These are phyloP conservation scores for mouse (Mus musculus) DNA, from an alignment of 2,113 vertebrate genomes.

Conservation along the genomic window DNA sequence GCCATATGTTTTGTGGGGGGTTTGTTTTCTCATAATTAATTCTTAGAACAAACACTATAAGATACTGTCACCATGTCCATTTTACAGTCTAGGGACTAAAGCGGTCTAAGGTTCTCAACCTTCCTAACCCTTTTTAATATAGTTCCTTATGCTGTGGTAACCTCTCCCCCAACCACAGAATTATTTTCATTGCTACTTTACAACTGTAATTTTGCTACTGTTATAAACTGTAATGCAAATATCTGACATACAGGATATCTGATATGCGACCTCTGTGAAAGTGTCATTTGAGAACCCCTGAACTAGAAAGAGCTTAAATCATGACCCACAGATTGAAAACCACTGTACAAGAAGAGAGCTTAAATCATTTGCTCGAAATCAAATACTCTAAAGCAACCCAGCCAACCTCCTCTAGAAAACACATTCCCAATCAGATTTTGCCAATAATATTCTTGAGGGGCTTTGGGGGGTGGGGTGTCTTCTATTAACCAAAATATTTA, in stretches of 20 bases:
- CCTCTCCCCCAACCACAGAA: neutral
- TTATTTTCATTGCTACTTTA: neutral
- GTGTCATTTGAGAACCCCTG: neutral
- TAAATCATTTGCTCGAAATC: conserved; percentile 52
- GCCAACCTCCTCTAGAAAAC: conserved; percentile 25
- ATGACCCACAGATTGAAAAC: neutral
- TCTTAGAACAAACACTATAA: conserved; percentile 20
- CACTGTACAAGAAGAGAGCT: neutral
- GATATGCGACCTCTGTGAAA: neutral
- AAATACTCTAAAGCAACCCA: conserved; percentile 16
- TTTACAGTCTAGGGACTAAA: conserved; percentile 46
- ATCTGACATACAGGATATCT: neutral
- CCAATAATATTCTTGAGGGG: neutral
- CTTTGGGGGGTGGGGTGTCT: fast-evolving
- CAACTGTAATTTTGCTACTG: neutral
- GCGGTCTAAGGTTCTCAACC: neutral
- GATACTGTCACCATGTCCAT: neutral
- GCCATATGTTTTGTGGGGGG: neutral
- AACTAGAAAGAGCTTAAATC: neutral
- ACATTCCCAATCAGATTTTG: conserved; percentile 53
- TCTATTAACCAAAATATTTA: conserved; percentile 46
- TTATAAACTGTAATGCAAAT: neutral
- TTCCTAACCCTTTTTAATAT: neutral
- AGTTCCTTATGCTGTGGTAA: neutral
- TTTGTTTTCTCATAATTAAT: conserved; percentile 52